Evolutionary conservation across 2,113 vertebrate species (phyloP), one percentile per base, ranked within the genome.

Genomic region (Felis chaus): DNA sequence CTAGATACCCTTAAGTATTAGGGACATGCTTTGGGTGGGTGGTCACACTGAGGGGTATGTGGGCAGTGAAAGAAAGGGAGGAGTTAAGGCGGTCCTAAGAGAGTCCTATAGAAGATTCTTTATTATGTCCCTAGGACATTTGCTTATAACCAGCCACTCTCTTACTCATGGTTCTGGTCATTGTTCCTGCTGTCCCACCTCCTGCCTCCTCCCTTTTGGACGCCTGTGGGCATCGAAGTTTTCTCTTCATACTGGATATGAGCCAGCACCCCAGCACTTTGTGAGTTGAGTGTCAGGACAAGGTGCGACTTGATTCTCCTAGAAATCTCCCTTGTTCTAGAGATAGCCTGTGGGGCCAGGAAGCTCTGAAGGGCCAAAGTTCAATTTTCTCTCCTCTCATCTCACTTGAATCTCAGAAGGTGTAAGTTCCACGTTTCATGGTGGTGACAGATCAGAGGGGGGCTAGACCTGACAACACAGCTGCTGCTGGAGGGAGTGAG

Each of bases 251-350:
- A 92, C 94, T 98, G 98, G 98, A 99, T 97, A 95, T 92, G 96
- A 98, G 98, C 97, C 98, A 98, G 98, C 98, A 98, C 95, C 98
- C 98, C 95, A 84, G 96, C 97, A 99, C 99, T 99, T 99, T 99
- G 99, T 99, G 98, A 98, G 99, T 98, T 95, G 98, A 99, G 99
- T 99, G 99, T 99, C 96, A 95, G 97, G 98, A 99, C 98, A 99
- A 99, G 98, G 98, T 98, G 98, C 5, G 97, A 98, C 23, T 97
- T 93, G 98, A 99, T 99, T 99, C 94, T 85, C 97, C 98, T 98
- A 98, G 97, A 98, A 99, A 98, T 97, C 98, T 98, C 98, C 97
- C 95, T 98, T 98, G 92, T 96, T 94, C 94, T 97, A 94, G 96
- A 98, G 98, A 99, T 99, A 99, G 97, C 95, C 93, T 69, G 7